Base-by-base conservation (phyloP, 2,113 vertebrate genomes). In the Erythrocercus mccallii region DNA sequence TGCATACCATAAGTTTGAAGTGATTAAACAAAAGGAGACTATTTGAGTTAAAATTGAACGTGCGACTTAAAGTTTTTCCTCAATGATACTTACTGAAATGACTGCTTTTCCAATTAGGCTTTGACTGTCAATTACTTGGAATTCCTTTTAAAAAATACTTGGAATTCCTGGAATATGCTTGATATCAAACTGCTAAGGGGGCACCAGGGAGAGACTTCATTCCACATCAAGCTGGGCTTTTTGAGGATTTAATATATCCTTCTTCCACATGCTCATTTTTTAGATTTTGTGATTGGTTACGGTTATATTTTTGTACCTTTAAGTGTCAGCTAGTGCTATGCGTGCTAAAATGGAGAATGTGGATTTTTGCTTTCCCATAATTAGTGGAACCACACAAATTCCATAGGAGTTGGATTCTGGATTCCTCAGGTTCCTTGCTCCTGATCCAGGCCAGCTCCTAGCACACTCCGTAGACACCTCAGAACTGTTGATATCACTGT, bases 371-470 rank as follows among this genome's bases (percentile, higher is more conserved):
- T 82, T 78, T 61, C 24, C 21, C 6, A 0, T 73, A 45, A 28
- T 66, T 71, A 42, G 22, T 44, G 15, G 21, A 33, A 11, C 33
- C 5, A 1, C 8, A 28, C 20, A 53, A 40, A 33, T 65, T 48
- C 38, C 19, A 2, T 15, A 30, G 70, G 22, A 40, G 25, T 22
- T 0, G 0, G 15, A 58, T 68, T 71, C 27, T 68, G 38, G 11
- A 42, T 42, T 42, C 40, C 40, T 42, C 8, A 10, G 33, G 24
- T 53, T 84, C 48, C 66, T 77, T 1, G 0, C 33, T 72, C 16
- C 38, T 40, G 25, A 28, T 45, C 19, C 68, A 37, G 30, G 28
- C 38, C 33, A 64, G 30, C 10, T 91, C 56, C 42, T 35, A 4
- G 12, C 12, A 27, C 1, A 0, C 7, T 76, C 28, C 22, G 45